phyloP scores from a whole-genome alignment of 2,797 vertebrate species.

The Pteronotus mesoamericanus region DNA sequence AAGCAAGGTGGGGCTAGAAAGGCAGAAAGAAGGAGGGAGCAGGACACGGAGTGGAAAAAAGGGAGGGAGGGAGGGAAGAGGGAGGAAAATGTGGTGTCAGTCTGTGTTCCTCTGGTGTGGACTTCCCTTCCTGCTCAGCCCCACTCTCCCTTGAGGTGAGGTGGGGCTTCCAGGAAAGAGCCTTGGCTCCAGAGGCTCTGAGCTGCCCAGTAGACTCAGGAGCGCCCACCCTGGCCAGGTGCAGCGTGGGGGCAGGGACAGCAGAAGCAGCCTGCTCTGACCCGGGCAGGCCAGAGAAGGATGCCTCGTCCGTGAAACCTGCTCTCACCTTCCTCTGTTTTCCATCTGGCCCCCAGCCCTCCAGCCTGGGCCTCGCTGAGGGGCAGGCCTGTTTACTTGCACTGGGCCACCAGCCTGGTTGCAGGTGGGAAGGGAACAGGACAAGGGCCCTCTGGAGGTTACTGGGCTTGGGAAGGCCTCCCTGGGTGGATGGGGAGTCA shows the following conservation, averaged over 20 bases:
- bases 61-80: not conserved
- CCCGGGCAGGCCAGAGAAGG: not conserved
- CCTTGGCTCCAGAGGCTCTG: not conserved
- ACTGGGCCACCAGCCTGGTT: not conserved
- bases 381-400: not conserved
- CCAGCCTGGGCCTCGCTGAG: not conserved
- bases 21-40: not conserved
- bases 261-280: not conserved
- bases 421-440: not conserved
- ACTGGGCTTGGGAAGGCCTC: not conserved
- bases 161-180: not conserved
- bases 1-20: not conserved
- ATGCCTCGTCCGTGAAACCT: not conserved
- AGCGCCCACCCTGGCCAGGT: not conserved
- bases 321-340: fast-evolving
- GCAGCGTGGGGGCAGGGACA: no score
- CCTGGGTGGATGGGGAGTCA: not conserved
- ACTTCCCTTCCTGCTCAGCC: not conserved
- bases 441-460: not conserved
- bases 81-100: not conserved
- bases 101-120: not conserved
- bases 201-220: not conserved
- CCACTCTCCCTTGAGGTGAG: not conserved
- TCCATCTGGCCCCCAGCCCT: not conserved
- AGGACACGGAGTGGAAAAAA: fast-evolving